Evolutionary conservation across 2,888 invertebrate genomes (phyloP), one percentile per base, ranked within the genome.

Genomic region (Philonicus albiceps): DNA sequence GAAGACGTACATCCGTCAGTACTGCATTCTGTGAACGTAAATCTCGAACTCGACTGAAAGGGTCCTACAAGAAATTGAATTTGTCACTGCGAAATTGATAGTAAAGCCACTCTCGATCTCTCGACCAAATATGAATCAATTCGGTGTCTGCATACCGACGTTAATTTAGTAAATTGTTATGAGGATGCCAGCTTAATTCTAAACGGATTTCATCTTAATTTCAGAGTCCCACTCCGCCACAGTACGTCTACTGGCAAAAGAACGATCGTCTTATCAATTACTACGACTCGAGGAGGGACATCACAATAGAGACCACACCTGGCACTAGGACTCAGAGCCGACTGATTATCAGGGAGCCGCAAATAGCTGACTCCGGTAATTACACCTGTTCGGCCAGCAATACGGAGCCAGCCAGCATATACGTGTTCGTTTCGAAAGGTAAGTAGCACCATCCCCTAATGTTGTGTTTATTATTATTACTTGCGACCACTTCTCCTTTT

Each of bases 161-260:
- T 49, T 49, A 49, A 49, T 49, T 64, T 64, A 64, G 64, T 22
- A 64, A 64, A 64, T 49, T 49, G 19, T n/a, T 49, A n/a, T 27
- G 64, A 64, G 22, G 27, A 64, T 27, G 64, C 27, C 64, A 8
- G 19, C 64, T 3, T 64, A 64, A 64, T 64, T 22, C 64, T 1
- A 27, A 64, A 19, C 27, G 64, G 19, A 27, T 37, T 83, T 19
- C 22, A 72, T 83, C 37, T 87, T 64, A 34, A 7, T 87, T 94
- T 3, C 94, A 97, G 96, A 97, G 97, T 92, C 97, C 97, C 86
- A 96, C 96, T 91, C 97, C 97, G 89, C 97, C 97, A 89, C 97
- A 97, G 93, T 98, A 97, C 94, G 97, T 98, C 91, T 97, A 97
- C 94, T 98, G 98, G 98, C 97, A 96, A 93, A 97, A 97, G 94